Percentiles rank a stretch among this genome's conserved stretches.
Evolutionary conservation across 2,888 invertebrate genomes (phyloP).

Genomic region (Octodonta nipae): DNA sequence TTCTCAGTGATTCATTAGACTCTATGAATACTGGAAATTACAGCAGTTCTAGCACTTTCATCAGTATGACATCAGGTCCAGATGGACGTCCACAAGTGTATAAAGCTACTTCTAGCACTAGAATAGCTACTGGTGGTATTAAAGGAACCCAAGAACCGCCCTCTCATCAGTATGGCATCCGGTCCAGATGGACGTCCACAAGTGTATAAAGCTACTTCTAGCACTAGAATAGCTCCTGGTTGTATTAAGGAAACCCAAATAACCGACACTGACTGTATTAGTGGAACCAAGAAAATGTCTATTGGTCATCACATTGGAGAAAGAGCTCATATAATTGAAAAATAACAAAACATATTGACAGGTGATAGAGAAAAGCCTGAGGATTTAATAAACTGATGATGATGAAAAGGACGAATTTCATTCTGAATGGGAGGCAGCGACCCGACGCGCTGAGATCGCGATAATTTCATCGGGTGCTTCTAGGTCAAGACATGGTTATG

Average conservation of each 20-base stretch:
- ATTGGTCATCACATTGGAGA: constrained; percentile 91
- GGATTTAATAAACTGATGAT: constrained; percentile 86
- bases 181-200: no score
- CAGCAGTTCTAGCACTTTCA: constrained; percentile 69
- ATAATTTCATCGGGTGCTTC: no score
- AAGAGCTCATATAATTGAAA: constrained; percentile 78
- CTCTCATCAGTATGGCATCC: no score
- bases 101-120: constrained; percentile 74
- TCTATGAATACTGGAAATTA: constrained; percentile 43
- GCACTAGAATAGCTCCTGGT: constrained; percentile 70
- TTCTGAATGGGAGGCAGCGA: constrained; percentile 47
- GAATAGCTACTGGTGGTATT: constrained; percentile 71
- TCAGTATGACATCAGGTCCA: constrained; percentile 69
- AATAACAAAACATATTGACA: constrained; percentile 71
- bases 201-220: constrained; percentile 79
- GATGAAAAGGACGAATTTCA: constrained; percentile 77
- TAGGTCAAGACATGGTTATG: no score
- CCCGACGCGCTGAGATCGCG: constrained; percentile 31
- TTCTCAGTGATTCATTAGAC: constrained; percentile 39
- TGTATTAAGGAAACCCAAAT: constrained; percentile 79
- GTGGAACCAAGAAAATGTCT: constrained; percentile 85
- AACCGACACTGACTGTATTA: constrained; percentile 69
- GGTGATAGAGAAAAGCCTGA: constrained; percentile 82
- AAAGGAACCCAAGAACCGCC: constrained; percentile 80
- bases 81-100: constrained; percentile 43